A percentile compares a stretch with the other conserved stretches of the same genome.
Conservation (phyloP, 1,140 invertebrate genomes). For the Heliconius nattereri region DNA sequence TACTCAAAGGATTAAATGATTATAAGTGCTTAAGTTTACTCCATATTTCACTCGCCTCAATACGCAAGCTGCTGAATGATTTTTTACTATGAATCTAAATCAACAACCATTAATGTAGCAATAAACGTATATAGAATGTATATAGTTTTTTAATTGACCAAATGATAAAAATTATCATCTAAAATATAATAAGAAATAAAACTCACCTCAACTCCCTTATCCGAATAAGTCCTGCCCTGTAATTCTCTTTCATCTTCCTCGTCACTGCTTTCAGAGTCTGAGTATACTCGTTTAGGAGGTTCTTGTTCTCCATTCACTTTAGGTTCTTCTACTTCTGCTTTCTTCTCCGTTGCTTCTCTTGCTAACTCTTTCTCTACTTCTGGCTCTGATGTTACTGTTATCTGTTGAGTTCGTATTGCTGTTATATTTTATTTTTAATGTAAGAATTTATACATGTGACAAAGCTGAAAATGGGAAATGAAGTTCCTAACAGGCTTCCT, state of each 20-base stretch:
- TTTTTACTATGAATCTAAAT: too few species aligned
- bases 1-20: too few species aligned
- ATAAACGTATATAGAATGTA: too few species aligned
- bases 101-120: too few species aligned
- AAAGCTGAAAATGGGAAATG: too few species aligned
- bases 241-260: constrained; percentile 88
- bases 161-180: not conserved
- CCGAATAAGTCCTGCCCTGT: constrained; percentile 89
- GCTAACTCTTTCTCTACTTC: constrained; percentile 48
- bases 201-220: constrained; percentile 88
- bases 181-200: not conserved
- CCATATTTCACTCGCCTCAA: too few species aligned
- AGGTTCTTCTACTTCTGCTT: constrained; percentile 24
- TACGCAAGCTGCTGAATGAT: too few species aligned
- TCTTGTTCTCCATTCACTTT: constrained; percentile 46
- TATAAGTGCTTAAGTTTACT: too few species aligned
- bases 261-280: constrained; percentile 80
- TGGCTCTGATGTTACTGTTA: constrained; percentile 70
- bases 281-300: constrained; percentile 68
- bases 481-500: too few species aligned
- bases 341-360: constrained; percentile 38
- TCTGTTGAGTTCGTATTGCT: constrained; percentile 43
- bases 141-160: too few species aligned
- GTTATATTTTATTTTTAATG: not conserved
- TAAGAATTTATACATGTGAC: too few species aligned